Base-by-base conservation (phyloP, 2,113 vertebrate species). In the Pithys albifrons region DNA sequence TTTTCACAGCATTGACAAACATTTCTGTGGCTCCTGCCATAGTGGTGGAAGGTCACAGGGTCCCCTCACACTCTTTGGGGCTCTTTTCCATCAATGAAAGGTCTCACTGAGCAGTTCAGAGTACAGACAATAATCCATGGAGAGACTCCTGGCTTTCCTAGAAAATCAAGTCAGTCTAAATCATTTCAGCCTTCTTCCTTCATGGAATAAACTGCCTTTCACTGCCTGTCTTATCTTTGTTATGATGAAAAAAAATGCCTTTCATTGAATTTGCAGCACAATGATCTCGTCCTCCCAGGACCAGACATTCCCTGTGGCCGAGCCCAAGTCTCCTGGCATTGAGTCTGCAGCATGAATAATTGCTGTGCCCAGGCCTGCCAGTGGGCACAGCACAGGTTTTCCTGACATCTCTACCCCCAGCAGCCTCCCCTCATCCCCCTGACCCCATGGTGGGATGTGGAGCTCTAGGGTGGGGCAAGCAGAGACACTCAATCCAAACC, bases 131-230 rank as follows among this genome's bases (percentile, higher is more conserved):
- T 57, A 86, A 35, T 89, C 76, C 89, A 66, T 52, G 89, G 81
- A 86, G 94, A 92, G 59, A 54, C 64, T 73, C 88, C 28, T 3
- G 59, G 83, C 64, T 91, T 84, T 89, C 94, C 88, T 89, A 86
- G 86, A 94, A 97, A 97, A 96, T 88, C 31, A 91, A 94, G 54
- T 94, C 92, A 91, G 94, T 65, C 92, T 85, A 91, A 96, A 86
- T 88, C 78, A 88, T 91, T 94, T 94, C 6, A 76, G 22, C 72
- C 79, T 92, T 76, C 94, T 90, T 96, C 94, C 92, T 94, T 91
- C 62, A 0, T 79, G 82, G 82, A 69, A 84, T 89, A 61, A 79
- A 69, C 49, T 76, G 78, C 76, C 92, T 93, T 96, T 95, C 92
- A 93, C 1, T 9, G 88, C 71, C 88, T 90, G 82, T 90, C 92